These are phyloP conservation scores for Tupaia tana DNA, from an alignment of 2,113 vertebrate genomes.

Conservation along the genomic window DNA sequence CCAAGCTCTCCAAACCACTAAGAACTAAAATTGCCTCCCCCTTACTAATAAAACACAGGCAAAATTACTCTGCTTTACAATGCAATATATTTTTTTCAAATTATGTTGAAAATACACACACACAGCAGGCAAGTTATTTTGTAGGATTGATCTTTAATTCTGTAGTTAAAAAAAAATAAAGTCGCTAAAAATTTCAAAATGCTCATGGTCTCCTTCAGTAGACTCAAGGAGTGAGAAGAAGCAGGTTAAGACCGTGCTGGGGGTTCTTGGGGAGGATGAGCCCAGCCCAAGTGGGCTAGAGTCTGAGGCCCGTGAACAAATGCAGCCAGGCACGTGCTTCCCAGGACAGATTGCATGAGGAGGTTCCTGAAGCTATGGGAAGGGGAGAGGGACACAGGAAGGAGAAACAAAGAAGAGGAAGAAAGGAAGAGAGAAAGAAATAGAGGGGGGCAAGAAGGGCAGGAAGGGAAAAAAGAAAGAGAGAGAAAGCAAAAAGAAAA, in stretches of 20 bases:
- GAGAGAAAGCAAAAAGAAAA: too few relatives aligned
- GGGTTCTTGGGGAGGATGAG: background rate
- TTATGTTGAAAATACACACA: background rate
- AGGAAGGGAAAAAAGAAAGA: too few relatives aligned
- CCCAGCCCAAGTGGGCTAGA: background rate
- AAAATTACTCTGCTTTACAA: background rate
- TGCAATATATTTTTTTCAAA: background rate
- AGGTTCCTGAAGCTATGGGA: background rate
- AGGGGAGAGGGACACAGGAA: background rate
- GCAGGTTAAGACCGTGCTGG: background rate
- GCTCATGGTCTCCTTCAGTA: background rate
- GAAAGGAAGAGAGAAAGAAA: background rate
- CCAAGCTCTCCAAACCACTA: background rate
- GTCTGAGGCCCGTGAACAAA: background rate
- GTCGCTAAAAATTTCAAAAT: background rate
- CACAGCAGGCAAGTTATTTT: background rate
- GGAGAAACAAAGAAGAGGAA: background rate
- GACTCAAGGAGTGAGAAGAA: background rate
- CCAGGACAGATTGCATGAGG: background rate
- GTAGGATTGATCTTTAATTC: background rate
- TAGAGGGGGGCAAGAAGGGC: background rate
- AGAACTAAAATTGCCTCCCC: background rate
- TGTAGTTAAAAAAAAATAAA: background rate
- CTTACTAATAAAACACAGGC: background rate
- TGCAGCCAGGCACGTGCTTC: too few relatives aligned